Conservation (phyloP, 2,888 invertebrate genomes). For the Drosophila pseudotalamancana region DNA sequence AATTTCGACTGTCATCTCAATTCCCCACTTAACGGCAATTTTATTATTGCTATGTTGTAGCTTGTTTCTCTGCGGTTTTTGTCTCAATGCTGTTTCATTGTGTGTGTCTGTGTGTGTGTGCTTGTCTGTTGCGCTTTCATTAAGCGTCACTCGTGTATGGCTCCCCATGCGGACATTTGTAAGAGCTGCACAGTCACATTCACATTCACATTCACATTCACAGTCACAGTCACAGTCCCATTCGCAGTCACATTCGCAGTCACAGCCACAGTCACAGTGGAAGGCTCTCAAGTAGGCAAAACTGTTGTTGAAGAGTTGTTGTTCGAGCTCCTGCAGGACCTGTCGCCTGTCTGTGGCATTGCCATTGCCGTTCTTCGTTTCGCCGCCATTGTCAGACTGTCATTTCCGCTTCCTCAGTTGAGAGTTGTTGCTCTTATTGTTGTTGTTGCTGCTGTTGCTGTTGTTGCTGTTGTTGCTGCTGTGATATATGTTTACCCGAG, state of each 20-base stretch:
- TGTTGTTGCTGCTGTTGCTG: constrained; percentile 41
- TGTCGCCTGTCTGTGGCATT: constrained; percentile 58
- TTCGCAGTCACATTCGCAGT: too few relatives aligned
- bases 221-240: constrained; percentile 25
- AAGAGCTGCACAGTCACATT: constrained; percentile 20
- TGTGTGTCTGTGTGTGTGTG: background rate
- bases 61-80: constrained; percentile 21
- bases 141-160: constrained; percentile 75
- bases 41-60: constrained; percentile 71
- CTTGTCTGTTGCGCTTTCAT: constrained; percentile 76
- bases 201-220: constrained; percentile 6
- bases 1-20: constrained; percentile 53
- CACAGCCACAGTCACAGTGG: constrained; percentile 20
- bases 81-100: constrained; percentile 15
- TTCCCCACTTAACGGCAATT: constrained; percentile 69
- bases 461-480: constrained; percentile 53
- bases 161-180: constrained; percentile 66
- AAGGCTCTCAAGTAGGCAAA: constrained; percentile 54
- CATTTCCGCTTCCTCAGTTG: constrained; percentile 73
- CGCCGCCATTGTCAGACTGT: constrained; percentile 72
- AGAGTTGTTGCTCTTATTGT: constrained; percentile 58
- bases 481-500: constrained; percentile 72
- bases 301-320: constrained; percentile 55
- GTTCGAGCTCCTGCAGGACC: constrained; percentile 14
- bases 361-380: constrained; percentile 67